These are phyloP conservation scores for Danio jaintianensis DNA, from an alignment of 2,797 vertebrate genomes.

Conservation along the genomic window DNA sequence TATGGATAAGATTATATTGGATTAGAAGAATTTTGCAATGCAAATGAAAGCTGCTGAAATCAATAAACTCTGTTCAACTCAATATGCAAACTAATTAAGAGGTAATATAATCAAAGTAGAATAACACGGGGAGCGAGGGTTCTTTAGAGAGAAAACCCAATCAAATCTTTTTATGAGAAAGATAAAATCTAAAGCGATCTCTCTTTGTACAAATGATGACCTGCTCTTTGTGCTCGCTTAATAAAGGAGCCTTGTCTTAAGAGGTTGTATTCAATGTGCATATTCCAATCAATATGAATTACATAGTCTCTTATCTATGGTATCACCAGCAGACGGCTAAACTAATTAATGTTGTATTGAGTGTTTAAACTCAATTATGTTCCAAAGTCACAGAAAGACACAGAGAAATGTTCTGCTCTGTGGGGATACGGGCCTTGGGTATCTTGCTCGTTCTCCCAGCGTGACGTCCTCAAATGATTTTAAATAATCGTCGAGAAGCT, in stretches of 20 bases:
- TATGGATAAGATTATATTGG: conserved; percentile 85
- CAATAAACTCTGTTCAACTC: conserved; percentile 85
- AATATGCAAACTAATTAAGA: conserved; percentile 89
- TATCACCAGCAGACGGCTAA: conserved; percentile 86
- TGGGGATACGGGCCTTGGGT: conserved; percentile 58
- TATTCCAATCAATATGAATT: conserved; percentile 90
- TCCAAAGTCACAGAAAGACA: conserved; percentile 84
- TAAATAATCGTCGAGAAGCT: conserved; percentile 9
- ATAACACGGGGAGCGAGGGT: conserved; percentile 81
- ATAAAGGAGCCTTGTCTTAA: conserved; percentile 87
- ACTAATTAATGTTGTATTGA: conserved; percentile 89
- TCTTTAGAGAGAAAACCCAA: conserved; percentile 84
- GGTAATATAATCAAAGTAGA: conserved; percentile 86
- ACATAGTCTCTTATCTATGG: conserved; percentile 88
- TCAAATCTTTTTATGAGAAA: conserved; percentile 88
- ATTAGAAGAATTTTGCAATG: conserved; percentile 86
- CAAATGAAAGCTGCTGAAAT: conserved; percentile 85
- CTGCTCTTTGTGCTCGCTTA: conserved; percentile 85
- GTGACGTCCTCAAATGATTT: conserved; percentile 22
- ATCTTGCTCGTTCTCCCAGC: conserved; percentile 38
- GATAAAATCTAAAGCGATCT: conserved; percentile 87
- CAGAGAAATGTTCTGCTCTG: conserved; percentile 75
- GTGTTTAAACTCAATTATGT: conserved; percentile 90
- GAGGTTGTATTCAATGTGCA: conserved; percentile 86
- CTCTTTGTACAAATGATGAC: conserved; percentile 85